Evolutionary conservation across 1,140 invertebrate species (phyloP).

Genomic region (Copidosoma floridanum): DNA sequence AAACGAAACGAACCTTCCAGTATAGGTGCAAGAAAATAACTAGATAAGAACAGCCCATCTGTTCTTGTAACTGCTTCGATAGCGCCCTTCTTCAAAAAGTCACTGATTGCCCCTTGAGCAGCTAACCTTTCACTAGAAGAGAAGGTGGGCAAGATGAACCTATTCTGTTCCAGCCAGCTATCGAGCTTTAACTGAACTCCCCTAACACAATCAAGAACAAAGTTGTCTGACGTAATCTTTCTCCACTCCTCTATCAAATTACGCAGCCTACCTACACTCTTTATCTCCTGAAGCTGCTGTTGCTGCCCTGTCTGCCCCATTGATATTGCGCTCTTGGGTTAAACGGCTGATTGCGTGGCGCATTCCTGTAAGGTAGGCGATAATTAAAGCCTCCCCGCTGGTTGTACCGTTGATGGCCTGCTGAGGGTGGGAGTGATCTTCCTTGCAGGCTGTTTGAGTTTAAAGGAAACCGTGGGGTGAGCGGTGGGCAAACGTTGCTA

Average conservation of each 20-base stretch:
- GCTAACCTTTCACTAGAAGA: not conserved
- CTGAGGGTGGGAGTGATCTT: too few relatives aligned
- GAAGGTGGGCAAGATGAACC: too few relatives aligned
- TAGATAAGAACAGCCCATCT: not conserved
- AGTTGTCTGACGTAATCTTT: conserved; percentile 23
- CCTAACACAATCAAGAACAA: conserved; percentile 21
- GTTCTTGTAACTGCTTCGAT: not conserved
- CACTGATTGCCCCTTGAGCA: not conserved
- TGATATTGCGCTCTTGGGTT: not conserved
- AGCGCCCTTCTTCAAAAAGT: conserved; percentile 22
- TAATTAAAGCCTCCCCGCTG: too few relatives aligned
- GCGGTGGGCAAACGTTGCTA: too few relatives aligned
- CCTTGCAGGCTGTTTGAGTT: not conserved
- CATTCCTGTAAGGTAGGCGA: too few relatives aligned
- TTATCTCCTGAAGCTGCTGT: not conserved
- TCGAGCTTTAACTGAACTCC: too few relatives aligned
- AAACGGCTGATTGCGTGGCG: too few relatives aligned
- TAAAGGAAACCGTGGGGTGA: too few relatives aligned
- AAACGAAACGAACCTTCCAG: conserved; percentile 39
- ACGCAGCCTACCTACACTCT: conserved; percentile 29
- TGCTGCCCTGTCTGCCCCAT: not conserved
- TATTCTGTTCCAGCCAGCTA: not conserved
- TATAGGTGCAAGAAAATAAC: conserved; percentile 28
- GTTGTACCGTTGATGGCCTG: too few relatives aligned
- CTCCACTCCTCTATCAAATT: conserved; percentile 24